Evolutionary conservation across 2,113 vertebrate genomes (phyloP).

Genomic region (Drymodes brunneopygia): DNA sequence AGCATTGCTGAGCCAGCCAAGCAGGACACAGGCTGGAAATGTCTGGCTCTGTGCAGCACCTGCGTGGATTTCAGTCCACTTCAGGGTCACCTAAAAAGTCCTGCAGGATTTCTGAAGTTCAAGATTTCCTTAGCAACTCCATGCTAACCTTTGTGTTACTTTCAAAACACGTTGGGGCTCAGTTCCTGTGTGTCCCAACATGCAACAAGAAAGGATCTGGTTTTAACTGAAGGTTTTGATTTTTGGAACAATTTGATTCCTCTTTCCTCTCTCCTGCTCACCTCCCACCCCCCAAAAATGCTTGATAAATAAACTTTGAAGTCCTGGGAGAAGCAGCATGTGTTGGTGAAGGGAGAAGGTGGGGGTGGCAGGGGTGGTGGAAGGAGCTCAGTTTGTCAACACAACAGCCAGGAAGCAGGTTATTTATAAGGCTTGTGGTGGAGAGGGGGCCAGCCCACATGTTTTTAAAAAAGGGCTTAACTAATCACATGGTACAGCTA

Average conservation of each 20-base stretch:
- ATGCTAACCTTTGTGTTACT: not conserved
- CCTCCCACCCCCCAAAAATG: not conserved
- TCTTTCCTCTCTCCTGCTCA: not conserved
- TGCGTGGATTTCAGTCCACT: not conserved
- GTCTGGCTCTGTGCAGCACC: not conserved
- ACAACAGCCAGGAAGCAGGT: slow-evolving; percentile 26
- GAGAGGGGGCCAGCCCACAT: slow-evolving; percentile 14
- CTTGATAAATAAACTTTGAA: not conserved
- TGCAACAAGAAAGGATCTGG: not conserved
- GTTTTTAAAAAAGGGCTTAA: not conserved
- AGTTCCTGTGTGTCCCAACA: not conserved
- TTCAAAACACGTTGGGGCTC: not conserved
- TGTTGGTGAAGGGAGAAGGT: slow-evolving; percentile 21
- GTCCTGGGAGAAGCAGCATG: not conserved
- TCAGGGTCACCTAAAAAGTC: not conserved
- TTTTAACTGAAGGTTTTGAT: not conserved
- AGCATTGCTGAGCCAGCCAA: not conserved
- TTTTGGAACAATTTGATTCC: not conserved
- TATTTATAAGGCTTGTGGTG: slow-evolving; percentile 29
- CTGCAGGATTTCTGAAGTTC: not conserved
- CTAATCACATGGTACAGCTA: not conserved
- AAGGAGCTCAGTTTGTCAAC: slow-evolving; percentile 60
- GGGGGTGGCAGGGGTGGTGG: slow-evolving; percentile 28
- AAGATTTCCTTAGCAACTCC: not conserved
- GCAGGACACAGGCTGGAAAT: not conserved